These are phyloP conservation scores for Rhagophthalmus giganteus DNA, from an alignment of 2,888 invertebrate species.

Conservation along the genomic window DNA sequence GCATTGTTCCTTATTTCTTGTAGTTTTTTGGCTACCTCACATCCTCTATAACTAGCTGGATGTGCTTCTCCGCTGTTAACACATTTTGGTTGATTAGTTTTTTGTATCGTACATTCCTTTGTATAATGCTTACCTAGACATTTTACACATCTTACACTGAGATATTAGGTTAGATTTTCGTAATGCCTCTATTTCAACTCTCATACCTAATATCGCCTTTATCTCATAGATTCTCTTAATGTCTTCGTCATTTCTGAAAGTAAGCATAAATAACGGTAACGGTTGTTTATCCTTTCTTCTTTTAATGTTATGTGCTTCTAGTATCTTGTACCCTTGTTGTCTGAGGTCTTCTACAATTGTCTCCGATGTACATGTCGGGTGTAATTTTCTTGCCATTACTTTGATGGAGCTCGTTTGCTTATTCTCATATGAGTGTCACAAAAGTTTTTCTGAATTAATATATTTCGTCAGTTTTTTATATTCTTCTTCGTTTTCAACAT, in stretches of 20 bases:
- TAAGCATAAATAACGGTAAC: too few relatives aligned
- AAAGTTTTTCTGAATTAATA: constrained; percentile 5
- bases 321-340: too few relatives aligned
- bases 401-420: constrained; percentile 6
- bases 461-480: too few relatives aligned
- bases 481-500: constrained; percentile 1
- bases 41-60: constrained; percentile 6
- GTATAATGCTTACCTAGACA: constrained; percentile 7
- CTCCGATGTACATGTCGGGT: constrained; percentile 2
- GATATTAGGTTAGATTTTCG: constrained; percentile 5
- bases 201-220: not conserved
- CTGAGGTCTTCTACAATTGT: constrained; percentile 2
- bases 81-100: not conserved
- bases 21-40: too few relatives aligned
- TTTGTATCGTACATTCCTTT: constrained; percentile 1
- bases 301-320: too few relatives aligned
- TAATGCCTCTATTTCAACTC: constrained; percentile 8
- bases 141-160: constrained; percentile 9
- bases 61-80: constrained; percentile 5
- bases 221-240: too few relatives aligned
- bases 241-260: too few relatives aligned
- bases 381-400: too few relatives aligned
- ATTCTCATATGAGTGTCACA: constrained; percentile 6
- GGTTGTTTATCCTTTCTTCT: too few relatives aligned
- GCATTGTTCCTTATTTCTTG: constrained; percentile 4